Base-by-base conservation (phyloP, 2,888 invertebrate species). In the Andrena marginata region DNA sequence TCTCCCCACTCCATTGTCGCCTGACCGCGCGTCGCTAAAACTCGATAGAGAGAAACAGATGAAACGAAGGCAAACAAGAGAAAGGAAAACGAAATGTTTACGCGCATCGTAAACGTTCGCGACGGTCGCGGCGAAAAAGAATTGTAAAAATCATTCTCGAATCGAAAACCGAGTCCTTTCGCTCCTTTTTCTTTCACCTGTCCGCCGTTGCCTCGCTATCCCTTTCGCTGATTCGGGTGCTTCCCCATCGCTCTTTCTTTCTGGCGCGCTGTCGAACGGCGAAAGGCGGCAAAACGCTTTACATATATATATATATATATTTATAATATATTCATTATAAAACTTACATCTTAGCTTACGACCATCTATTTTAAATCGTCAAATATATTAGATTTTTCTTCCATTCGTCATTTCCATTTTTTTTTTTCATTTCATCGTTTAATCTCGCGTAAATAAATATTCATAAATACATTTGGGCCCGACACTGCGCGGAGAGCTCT, bases 301-400 rank as follows among this genome's bases (percentile, higher is more conserved):
- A 85, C 83, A 87, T 67, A 49, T 77, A 71, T 64, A 42, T 76
- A 63, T 63, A 33, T 63, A 72, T 72, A 56, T 64, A 54, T 51
- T 16, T 67, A 49, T 72, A 51, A 48, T 85, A 85, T 85, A 78
- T 87, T 87, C 83, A 88, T 89, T 89, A 88, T 82, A 90, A 90
- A 90, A 90, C 89, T 90, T 89, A 89, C 77, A 85, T 74, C 80
- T 85, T 90, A 83, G 82, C 85, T 87, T 85, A 90, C 80, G 84
- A 84, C 67, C 87, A 76, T 87, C 87, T 87, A 87, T 87, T 88
- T 91, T 80, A 80, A 88, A 88, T 92, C 80, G 85, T 91, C 85
- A 89, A 56, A 91, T 91, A 92, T 92, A 92, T 91, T 90, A 91
- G 89, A 91, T 91, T 90, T 69, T 92, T 88, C 86, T 87, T 87